These are phyloP conservation scores for Eueides isabella DNA, from an alignment of 1,140 invertebrate species.

Conservation along the genomic window DNA sequence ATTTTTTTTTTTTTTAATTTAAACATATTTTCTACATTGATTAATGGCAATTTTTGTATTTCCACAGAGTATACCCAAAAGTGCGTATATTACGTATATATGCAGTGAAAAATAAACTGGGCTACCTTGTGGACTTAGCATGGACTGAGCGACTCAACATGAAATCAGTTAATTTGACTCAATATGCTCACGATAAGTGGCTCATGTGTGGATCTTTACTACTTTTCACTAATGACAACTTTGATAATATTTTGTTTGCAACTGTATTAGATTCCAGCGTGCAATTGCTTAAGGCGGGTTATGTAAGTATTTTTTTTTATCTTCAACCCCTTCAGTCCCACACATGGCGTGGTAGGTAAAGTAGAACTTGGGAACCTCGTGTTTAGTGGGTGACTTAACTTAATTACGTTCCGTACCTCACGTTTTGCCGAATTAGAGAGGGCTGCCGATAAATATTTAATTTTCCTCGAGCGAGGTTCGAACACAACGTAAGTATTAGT, in stretches of 20 bases:
- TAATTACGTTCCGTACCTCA: too few species aligned
- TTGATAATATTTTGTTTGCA: slow-evolving; percentile 87
- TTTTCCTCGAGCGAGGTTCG: too few species aligned
- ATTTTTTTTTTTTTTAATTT: background rate
- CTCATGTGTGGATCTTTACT: slow-evolving; percentile 89
- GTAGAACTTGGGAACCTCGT: too few species aligned
- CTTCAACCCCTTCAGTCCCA: too few species aligned
- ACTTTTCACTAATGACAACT: slow-evolving; percentile 87
- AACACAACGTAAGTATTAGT: too few species aligned
- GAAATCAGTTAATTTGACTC: slow-evolving; percentile 48
- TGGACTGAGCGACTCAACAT: slow-evolving; percentile 51
- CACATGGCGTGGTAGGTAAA: too few species aligned
- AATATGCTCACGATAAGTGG: slow-evolving; percentile 69
- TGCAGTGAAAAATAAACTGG: slow-evolving; percentile 64
- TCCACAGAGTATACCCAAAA: slow-evolving; percentile 66
- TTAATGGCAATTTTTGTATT: background rate
- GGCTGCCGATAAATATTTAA: too few species aligned
- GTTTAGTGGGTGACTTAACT: too few species aligned
- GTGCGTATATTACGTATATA: slow-evolving; percentile 60
- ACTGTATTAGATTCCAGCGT: slow-evolving; percentile 83
- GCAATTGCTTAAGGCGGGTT: slow-evolving; percentile 71
- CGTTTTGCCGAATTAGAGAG: too few species aligned
- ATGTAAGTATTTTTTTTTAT: slow-evolving; percentile 59
- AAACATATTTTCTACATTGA: background rate
- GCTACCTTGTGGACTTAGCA: slow-evolving; percentile 64